Conservation (phyloP, 1,140 invertebrate species). For the Saccostrea echinata region DNA sequence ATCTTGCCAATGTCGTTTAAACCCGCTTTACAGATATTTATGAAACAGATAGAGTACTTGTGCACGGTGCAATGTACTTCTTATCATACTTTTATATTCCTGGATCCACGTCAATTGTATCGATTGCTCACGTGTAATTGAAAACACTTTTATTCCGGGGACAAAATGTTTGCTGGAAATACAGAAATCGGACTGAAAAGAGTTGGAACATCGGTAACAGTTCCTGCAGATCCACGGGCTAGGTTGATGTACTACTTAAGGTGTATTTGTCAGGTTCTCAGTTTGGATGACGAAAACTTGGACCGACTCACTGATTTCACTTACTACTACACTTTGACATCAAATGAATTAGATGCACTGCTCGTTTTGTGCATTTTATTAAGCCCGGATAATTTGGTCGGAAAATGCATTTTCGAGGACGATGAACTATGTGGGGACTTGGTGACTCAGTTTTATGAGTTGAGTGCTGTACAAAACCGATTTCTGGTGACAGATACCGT, state of each 20-base stretch:
- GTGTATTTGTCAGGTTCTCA: slow-evolving; percentile 43
- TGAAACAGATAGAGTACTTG: too few relatives aligned
- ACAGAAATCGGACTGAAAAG: slow-evolving; percentile 9
- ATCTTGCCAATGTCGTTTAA: too few relatives aligned
- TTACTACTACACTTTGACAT: slow-evolving; percentile 19
- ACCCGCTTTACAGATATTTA: too few relatives aligned
- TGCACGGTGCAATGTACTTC: too few relatives aligned
- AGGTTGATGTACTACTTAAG: slow-evolving; percentile 55
- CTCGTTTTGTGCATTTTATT: slow-evolving; percentile 24
- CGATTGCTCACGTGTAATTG: too few relatives aligned
- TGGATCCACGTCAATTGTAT: too few relatives aligned
- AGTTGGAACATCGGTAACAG: slow-evolving; percentile 26
- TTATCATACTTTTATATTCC: too few relatives aligned
- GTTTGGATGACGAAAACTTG: slow-evolving; percentile 16
- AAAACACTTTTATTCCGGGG: too few relatives aligned
- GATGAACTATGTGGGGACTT: slow-evolving; percentile 45
- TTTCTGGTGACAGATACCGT: slow-evolving; percentile 48
- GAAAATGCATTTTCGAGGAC: slow-evolving; percentile 47
- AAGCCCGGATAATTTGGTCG: slow-evolving; percentile 33
- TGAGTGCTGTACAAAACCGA: not conserved
- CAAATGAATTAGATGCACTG: slow-evolving; percentile 20
- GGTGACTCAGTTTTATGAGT: slow-evolving; percentile 39
- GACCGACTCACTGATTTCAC: slow-evolving; percentile 31
- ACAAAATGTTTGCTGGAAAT: not conserved
- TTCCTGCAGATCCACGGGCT: slow-evolving; percentile 41